Base-by-base conservation (phyloP, 2,113 vertebrate species). In the Halichoeres trimaculatus region DNA sequence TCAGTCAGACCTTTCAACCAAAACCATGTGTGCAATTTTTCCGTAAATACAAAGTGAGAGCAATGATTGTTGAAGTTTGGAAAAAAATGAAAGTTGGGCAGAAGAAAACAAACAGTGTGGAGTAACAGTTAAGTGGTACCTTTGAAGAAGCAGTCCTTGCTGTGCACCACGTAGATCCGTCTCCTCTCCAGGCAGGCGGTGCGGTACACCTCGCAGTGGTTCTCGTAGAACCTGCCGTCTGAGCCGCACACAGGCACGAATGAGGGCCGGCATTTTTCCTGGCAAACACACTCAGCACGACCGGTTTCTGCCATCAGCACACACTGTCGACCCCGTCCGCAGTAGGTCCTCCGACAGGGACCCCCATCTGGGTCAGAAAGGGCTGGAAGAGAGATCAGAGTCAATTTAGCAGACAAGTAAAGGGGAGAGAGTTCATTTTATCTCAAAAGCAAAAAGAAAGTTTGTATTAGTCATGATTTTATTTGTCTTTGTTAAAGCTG, bases 61-160 rank as follows among this genome's bases (percentile, higher is more conserved):
- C 14, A 19, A 19, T 14, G 43, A 23, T 61, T 34, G n/a, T n/a
- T 10, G 48, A 40, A 47, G 19, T 35, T 68, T 60, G 5, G 13
- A 45, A 45, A 48, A 20, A 19, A 6, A 48, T 10, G n/a, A n/a
- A n/a, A n/a, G n/a, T n/a, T n/a, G n/a, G n/a, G n/a, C n/a, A n/a
- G 8, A 48, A 8, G 13, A 48, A 20, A 10, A 48, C 19, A 45
- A 16, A 45, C 43, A 8, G 43, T 41, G 10, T 41, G 43, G 16
- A n/a, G 45, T n/a, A 8, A 20, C 19, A 13, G 51, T 68, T 0
- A 3, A 41, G 38, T 2, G 84, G 81, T 95, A 99, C 97, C 97
- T 98, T 93, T 96, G 91, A 98, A 96, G 94, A 98, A 98, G 69
- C 97, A 99, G 85, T 96, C 96, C 90, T 96, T 98, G 95, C 94